Evolutionary conservation across 2,113 vertebrate genomes (phyloP), one percentile per base, ranked within the genome.

Genomic region (Cochlearius cochlearius): DNA sequence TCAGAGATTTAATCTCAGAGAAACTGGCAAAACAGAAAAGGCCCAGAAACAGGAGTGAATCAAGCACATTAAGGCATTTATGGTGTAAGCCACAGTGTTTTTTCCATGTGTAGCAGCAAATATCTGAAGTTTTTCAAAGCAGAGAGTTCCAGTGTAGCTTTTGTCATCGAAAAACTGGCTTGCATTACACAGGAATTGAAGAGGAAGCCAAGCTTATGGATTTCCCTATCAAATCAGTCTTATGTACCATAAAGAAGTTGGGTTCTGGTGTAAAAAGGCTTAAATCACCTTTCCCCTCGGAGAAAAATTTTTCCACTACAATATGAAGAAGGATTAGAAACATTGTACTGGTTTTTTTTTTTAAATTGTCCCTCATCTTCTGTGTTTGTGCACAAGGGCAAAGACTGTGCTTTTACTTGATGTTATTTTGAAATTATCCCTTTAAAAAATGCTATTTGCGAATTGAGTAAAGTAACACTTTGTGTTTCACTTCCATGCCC

Each of bases 1-100:
- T 64, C 77, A 22, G 69, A 96, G 77, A 94, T 91, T 93, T 87
- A 88, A 90, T 96, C 74, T 90, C 68, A 72, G 87, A 93, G 49
- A 58, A 94, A 36, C 83, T 82, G 81, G 87, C 39, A 90, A 73
- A 89, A 72, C 88, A 94, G 90, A 94, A 88, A 89, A 94, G 50
- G 62, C 78, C 77, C 91, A 72, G 81, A 87, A 94, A 38, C 47
- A 59, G 84, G 60, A 91, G 81, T 14, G 30, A 81, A 86, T 62
- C 49, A 38, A 93, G 67, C 90, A 80, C 50, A 93, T 85, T 75
- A 75, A 72, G 74, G 49, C 58, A 25, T 88, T 76, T 71, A 73
- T 45, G 72, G 63, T 17, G 5, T 26, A 41, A 94, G 49, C 73
- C 27, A 16, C 76, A 68, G 34, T 9, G 39, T 80, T 94, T 80